Base-by-base conservation (phyloP, 2,113 vertebrate species). In the Copsychus sechellarum region DNA sequence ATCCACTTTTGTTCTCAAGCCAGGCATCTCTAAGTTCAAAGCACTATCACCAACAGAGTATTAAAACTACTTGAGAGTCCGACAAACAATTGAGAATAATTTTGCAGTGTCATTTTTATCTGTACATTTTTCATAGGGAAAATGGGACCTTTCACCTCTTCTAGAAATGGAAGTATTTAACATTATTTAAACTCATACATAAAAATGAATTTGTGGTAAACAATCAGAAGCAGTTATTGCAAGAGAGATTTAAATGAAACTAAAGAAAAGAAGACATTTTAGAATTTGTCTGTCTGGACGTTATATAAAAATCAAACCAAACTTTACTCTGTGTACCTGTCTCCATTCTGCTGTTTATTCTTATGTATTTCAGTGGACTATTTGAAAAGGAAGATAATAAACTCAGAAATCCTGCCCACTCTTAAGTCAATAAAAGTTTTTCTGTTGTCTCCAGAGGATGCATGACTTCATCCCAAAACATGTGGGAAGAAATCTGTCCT, bases 11-110 rank as follows among this genome's bases (percentile, higher is more conserved):
- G 67, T 95, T 73, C 58, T 93, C 61, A 40, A 93, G 79, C 42
- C 87, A 94, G 76, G 25, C 43, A 80, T 34, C 64, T 90, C 71
- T 26, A 47, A 23, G 64, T 90, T 90, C 67, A 95, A 90, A 94
- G 91, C 53, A 53, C 23, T 29, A 26, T 15, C 79, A 69, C 34
- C 91, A 91, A 23, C 22, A 82, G 54, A 91, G 70, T 80, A 76
- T 77, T 57, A 77, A 80, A 88, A 77, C 42, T 62, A 45, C 50
- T 77, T 66, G n/a, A 66, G 34, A 88, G 60, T 43, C 79, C 88
- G 61, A 86, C 60, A 92, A 85, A 23, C 50, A 93, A 88, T 82
- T 11, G 33, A 69, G 24, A 70, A 56, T 48, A 80, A 47, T 11
- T 73, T 34, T 31, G 21, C 28, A 61, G 22, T n/a, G 38, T 50